phyloP scores from a whole-genome alignment of 2,888 invertebrate species.

The Dryocosmus kuriphilus region DNA sequence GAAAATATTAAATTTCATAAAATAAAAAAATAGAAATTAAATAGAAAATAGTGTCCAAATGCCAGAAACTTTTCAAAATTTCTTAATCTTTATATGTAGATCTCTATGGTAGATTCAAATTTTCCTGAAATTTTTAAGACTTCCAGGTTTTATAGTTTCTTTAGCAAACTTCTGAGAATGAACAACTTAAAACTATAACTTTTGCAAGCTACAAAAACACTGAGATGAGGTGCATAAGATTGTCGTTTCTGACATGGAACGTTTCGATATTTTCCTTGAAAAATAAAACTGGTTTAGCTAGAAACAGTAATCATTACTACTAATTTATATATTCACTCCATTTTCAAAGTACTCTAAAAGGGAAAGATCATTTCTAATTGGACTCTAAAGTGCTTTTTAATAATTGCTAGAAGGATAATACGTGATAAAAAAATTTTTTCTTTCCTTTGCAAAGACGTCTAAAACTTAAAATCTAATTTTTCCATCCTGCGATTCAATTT shows the following conservation, averaged over 20 bases:
- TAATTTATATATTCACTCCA: too few species aligned
- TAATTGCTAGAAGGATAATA: not conserved
- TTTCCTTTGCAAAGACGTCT: slow-evolving; percentile 1
- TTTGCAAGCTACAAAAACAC: not conserved
- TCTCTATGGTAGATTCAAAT: too few species aligned
- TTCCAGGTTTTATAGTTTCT: too few species aligned
- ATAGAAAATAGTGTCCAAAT: too few species aligned
- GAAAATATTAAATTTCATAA: too few species aligned
- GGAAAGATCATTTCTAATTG: not conserved
- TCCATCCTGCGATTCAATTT: slow-evolving; percentile 11
- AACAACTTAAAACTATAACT: too few species aligned
- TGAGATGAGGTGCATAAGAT: not conserved
- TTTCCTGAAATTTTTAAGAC: too few species aligned
- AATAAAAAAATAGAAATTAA: too few species aligned
- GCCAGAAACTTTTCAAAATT: too few species aligned
- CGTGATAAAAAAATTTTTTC: not conserved
- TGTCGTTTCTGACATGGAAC: not conserved
- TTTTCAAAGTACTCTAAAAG: slow-evolving; percentile 1
- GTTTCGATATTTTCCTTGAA: not conserved
- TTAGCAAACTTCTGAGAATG: too few species aligned
- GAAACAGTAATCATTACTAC: not conserved
- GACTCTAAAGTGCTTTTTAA: slow-evolving; percentile 6
- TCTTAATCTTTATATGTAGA: too few species aligned
- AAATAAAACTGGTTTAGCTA: not conserved
- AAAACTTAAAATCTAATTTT: slow-evolving; percentile 11